A percentile compares a stretch with the other conserved stretches of the same genome.
These are phyloP conservation scores for Drosophila buzzatii DNA, from an alignment of 2,888 invertebrate species.

Conservation along the genomic window DNA sequence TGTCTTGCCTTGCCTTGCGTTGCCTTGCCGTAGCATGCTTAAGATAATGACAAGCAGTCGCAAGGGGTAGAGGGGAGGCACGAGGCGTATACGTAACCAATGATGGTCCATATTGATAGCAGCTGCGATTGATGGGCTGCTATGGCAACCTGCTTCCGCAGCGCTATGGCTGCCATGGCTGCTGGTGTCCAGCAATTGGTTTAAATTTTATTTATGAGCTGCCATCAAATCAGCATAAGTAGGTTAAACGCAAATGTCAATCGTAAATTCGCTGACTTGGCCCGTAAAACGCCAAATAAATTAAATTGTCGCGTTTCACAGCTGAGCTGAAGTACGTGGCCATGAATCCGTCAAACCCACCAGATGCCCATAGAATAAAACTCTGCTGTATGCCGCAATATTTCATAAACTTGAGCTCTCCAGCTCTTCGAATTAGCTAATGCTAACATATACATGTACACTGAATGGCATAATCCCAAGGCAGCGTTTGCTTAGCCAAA, in stretches of 20 bases:
- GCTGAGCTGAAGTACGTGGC: conserved; percentile 78
- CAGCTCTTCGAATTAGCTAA: conserved; percentile 65
- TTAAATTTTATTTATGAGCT: conserved; percentile 83
- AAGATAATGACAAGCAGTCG: conserved; percentile 36
- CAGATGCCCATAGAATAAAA: conserved; percentile 30
- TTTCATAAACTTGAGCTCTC: conserved; percentile 64
- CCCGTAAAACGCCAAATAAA: conserved; percentile 74
- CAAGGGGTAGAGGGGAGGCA: background rate
- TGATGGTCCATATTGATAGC: conserved; percentile 75
- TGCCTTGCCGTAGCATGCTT: conserved; percentile 2
- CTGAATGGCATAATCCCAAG: conserved; percentile 62
- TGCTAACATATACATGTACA: conserved; percentile 55
- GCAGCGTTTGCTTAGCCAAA: conserved; percentile 63
- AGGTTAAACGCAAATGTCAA: conserved; percentile 84
- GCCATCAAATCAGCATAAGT: conserved; percentile 84
- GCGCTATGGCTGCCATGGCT: background rate
- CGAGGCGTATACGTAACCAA: conserved; percentile 20
- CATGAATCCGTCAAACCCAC: conserved; percentile 2
- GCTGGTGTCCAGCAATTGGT: conserved; percentile 72
- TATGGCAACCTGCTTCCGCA: conserved; percentile 4
- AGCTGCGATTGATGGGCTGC: conserved; percentile 74
- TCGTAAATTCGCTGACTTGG: conserved; percentile 79
- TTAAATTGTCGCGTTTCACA: conserved; percentile 77
- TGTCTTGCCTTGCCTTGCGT: too few relatives aligned
- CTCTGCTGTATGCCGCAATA: conserved; percentile 55